Evolutionary conservation across 2,797 vertebrate species (phyloP), one percentile per base, ranked within the genome.

Genomic region (Nannoperca obscura): DNA sequence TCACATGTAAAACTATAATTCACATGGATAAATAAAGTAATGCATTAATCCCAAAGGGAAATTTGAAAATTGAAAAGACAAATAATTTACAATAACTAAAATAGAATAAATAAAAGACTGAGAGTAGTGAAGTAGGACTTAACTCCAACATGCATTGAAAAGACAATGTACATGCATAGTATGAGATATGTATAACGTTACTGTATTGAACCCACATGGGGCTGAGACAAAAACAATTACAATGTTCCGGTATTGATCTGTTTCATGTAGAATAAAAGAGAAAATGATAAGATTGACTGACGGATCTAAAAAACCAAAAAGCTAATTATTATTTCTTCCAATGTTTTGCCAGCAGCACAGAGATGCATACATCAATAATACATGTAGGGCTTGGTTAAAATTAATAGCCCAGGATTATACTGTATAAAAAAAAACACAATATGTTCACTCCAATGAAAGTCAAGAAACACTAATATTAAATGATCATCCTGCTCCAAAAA

Each of bases 181-280:
- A 42, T 7, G 7, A 24, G 24, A 27, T 27, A 27, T 27, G 24
- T 27, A 27, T 27, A 27, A 27, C 24, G 44, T 46, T 46, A 58
- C 4, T 72, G 5, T 34, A 46, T 22, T 17, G 34, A 19, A 49
- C 5, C 22, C 5, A 36, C 14, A 7, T 20, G 9, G 15, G 0
- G 17, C 19, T 49, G 15, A 71, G 15, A 62, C 5, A 44, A 14
- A 63, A 60, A 57, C 22, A 61, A 7, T 22, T 24, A 10, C 40
- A 36, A 5, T 52, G 6, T 6, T 24, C 11, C 71, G 34, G 9
- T 38, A 10, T 19, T 30, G 27, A 59, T 72, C n/a, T 36, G 5
- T 66, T 68, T 68, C 11, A 59, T 57, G 27, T 32, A 32, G 11
- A 61, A 71, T 54, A 7, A 38, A 68, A 42, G 7, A 5, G 20